Conservation (phyloP, 2,797 vertebrate genomes). For the Pteronotus mesoamericanus region DNA sequence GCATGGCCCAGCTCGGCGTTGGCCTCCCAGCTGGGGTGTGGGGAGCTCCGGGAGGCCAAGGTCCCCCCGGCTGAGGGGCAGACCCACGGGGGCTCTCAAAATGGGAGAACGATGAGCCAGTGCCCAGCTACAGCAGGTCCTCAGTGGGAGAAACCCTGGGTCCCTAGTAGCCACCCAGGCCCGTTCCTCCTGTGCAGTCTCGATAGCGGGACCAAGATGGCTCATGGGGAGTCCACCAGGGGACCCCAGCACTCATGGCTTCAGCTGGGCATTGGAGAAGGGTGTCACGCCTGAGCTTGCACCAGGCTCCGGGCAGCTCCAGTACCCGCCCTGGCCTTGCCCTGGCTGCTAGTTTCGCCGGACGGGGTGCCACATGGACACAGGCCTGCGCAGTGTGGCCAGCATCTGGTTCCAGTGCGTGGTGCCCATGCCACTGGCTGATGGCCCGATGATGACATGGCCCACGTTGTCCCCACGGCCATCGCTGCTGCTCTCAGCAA, state of each 20-base stretch:
- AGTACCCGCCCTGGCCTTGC: neutral
- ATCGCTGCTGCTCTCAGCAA: slow-evolving; percentile 93
- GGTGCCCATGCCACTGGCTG: slow-evolving; percentile 94
- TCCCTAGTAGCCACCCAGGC: neutral
- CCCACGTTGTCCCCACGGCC: slow-evolving; percentile 92
- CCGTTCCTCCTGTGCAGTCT: neutral
- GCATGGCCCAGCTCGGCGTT: neutral
- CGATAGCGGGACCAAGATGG: neutral
- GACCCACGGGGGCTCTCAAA: neutral
- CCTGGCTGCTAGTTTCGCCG: slow-evolving; percentile 85
- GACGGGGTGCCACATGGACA: slow-evolving; percentile 98
- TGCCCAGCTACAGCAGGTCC: neutral
- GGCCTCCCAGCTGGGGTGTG: neutral
- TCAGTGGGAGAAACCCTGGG: neutral
- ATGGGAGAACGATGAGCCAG: neutral
- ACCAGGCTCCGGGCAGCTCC: neutral
- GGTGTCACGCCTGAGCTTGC: neutral
- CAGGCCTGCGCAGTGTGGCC: slow-evolving; percentile 94
- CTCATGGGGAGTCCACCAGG: neutral
- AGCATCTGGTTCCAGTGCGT: slow-evolving; percentile 99
- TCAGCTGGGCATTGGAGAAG: neutral
- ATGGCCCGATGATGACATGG: slow-evolving; percentile 95
- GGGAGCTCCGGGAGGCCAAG: neutral
- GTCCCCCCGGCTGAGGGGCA: neutral
- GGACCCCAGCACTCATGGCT: neutral